Evolutionary conservation across 2,888 invertebrate genomes (phyloP), one percentile per base, ranked within the genome.

Genomic region (Venusia cambrica): DNA sequence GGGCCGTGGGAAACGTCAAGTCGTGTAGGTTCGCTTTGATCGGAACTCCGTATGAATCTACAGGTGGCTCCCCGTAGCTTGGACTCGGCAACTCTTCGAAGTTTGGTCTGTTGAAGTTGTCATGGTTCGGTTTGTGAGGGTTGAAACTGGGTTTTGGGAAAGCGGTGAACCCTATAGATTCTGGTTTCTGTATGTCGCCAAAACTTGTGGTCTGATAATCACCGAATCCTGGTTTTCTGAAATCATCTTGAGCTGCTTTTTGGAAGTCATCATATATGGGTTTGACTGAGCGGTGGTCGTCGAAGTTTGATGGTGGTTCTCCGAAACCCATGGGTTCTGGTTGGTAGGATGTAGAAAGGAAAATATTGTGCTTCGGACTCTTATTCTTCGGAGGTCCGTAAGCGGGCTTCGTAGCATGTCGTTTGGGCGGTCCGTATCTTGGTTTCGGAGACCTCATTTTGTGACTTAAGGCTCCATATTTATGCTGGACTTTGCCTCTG

Each of bases 31-130:
- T 51, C 2, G 51, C 13, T 38, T 62, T 63, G 4, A 72, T 40
- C 0, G 75, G 73, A 5, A 58, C 57, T 4, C 76, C 74, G 7
- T 79, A 79, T 1, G 76, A 75, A 33, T 81, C 73, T 0, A 67
- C 56, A 1, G 74, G 73, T 2, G 73, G 73, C 29, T 79, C 76
- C 1, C 52, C 70, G 13, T 71, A 65, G 10, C 43, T 51, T 5
- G 51, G 46, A 26, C 61, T 61, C 8, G 48, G 35, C 8, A 57
- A 58, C 4, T 63, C 57, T 10, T 38, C 27, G 1, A 32, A 30
- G n/a, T 16, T 18, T 7, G 19, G 10, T 29, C 32, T 29, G 2
- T 9, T 9, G 5, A 30, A 22, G 0, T 48, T 22, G 1, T 49
- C 54, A 2, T 12, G 17, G 4, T 9, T 20, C 12, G 21, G 35